A percentile compares a stretch with the other conserved stretches of the same genome.
Evolutionary conservation across 2,888 invertebrate species (phyloP).

Genomic region (Aphodius granarius): DNA sequence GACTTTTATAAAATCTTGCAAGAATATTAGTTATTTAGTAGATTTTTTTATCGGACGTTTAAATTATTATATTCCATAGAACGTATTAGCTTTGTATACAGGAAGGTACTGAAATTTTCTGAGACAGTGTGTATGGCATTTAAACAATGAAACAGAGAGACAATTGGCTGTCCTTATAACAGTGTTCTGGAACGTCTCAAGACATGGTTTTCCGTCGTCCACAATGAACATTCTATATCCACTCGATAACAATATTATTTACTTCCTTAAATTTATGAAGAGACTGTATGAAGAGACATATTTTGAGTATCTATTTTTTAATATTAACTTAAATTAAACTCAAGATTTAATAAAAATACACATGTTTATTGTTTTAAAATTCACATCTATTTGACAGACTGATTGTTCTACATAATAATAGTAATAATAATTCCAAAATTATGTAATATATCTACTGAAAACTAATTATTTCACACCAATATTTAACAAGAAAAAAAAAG

Average conservation of each 20-base stretch:
- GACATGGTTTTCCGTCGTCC: not conserved
- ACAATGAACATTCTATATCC: no score
- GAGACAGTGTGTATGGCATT: not conserved
- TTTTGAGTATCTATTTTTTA: no score
- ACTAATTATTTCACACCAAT: not conserved
- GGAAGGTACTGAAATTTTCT: not conserved
- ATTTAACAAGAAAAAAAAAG: not conserved
- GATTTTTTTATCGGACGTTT: no score
- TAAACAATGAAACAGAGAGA: not conserved
- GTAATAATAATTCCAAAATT: not conserved
- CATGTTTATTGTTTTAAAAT: constrained; percentile 12
- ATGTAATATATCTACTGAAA: not conserved
- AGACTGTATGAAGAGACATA: no score
- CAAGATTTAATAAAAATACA: constrained; percentile 18
- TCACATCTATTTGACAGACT: constrained; percentile 16
- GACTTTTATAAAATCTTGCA: no score
- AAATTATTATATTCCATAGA: no score
- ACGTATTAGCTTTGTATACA: no score
- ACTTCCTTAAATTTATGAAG: no score
- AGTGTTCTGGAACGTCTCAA: not conserved
- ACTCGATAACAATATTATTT: no score
- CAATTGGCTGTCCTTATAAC: not conserved
- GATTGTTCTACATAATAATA: not conserved
- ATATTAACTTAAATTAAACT: not conserved
- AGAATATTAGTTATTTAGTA: no score